Evolutionary conservation across 2,888 invertebrate species (phyloP).

Genomic region (Pilophorus perplexus): DNA sequence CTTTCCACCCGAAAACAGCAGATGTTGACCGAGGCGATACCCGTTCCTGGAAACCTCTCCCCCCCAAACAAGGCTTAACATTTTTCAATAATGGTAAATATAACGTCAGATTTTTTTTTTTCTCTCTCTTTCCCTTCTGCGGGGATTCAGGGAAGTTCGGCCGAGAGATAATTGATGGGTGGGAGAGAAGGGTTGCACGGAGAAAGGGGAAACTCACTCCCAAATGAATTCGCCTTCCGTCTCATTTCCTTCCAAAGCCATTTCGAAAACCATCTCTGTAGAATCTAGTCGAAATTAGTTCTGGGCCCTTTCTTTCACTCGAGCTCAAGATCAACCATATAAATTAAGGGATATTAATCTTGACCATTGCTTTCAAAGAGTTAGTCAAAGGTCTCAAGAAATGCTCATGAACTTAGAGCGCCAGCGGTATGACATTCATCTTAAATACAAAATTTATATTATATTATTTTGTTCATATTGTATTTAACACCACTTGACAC

Average conservation of each 20-base stretch:
- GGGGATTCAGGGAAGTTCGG: background rate
- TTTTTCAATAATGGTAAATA: slow-evolving; percentile 11
- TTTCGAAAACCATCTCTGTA: slow-evolving; percentile 13
- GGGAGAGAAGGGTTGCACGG: background rate
- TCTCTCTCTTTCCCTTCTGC: background rate
- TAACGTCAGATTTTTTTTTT: slow-evolving; percentile 6
- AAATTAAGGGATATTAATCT: too few species aligned
- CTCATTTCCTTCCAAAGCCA: slow-evolving; percentile 25
- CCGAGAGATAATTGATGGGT: slow-evolving; percentile 9
- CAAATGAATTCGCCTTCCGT: slow-evolving; percentile 21
- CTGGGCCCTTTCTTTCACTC: background rate
- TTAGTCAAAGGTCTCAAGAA: too few species aligned
- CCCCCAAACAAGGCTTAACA: slow-evolving; percentile 6
- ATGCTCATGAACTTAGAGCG: too few species aligned
- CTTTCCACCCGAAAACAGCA: slow-evolving; percentile 17
- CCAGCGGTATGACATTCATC: too few species aligned
- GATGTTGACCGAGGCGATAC: slow-evolving; percentile 29
- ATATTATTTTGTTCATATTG: too few species aligned
- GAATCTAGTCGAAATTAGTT: slow-evolving; percentile 9
- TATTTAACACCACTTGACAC: too few species aligned
- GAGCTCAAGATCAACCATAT: too few species aligned
- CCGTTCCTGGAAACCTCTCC: background rate
- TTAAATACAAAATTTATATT: too few species aligned
- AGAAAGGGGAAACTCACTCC: background rate
- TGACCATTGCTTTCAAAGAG: too few species aligned